phyloP scores from a whole-genome alignment of 1,140 invertebrate genomes.

The Cydia pomonella region DNA sequence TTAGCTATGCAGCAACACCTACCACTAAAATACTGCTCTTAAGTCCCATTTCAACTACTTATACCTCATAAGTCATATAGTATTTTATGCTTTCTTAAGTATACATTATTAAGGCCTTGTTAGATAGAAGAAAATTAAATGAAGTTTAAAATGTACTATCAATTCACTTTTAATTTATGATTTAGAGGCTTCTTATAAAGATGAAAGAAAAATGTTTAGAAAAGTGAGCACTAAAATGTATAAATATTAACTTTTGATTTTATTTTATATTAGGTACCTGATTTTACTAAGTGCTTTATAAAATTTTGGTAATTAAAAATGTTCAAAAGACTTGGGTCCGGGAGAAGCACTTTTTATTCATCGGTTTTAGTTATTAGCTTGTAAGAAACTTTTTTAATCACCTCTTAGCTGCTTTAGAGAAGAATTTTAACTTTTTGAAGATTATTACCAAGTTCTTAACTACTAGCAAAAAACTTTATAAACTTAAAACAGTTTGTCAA shows the following conservation, averaged over 20 bases:
- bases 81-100: too few relatives aligned
- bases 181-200: too few relatives aligned
- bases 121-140: too few relatives aligned
- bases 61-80: too few relatives aligned
- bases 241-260: background rate
- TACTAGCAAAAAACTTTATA: background rate
- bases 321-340: background rate
- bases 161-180: too few relatives aligned
- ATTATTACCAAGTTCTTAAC: conserved; percentile 24
- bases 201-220: too few relatives aligned
- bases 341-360: background rate
- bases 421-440: background rate
- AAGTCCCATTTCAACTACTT: too few relatives aligned
- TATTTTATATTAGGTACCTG: background rate
- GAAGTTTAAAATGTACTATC: too few relatives aligned
- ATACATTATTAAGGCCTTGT: too few relatives aligned
- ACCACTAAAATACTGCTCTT: too few relatives aligned
- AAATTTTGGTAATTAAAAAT: background rate
- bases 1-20: too few relatives aligned
- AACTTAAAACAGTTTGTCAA: background rate
- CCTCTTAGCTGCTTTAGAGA: background rate
- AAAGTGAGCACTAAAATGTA: too few relatives aligned
- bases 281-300: background rate
- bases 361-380: conserved; percentile 5
- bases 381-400: conserved; percentile 29